Percentiles rank a stretch among this genome's conserved stretches.
phyloP scores from a whole-genome alignment of 2,888 invertebrate species.

The Callimorpha dominula region DNA sequence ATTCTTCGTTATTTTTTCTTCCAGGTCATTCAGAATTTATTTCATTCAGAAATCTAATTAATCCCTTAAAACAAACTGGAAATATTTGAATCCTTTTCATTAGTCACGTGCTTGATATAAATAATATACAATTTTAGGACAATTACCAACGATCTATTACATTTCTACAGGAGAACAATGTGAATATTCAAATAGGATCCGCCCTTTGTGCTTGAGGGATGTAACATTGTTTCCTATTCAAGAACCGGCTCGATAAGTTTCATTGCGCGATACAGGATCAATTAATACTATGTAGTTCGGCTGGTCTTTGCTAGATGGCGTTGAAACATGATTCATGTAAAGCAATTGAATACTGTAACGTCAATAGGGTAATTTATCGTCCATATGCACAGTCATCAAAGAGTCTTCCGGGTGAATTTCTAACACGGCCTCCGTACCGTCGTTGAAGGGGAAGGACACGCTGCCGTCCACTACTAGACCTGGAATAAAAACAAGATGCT shows the following conservation, averaged over 20 bases:
- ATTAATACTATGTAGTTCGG: not conserved
- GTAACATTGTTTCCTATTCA: not conserved
- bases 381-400: constrained; percentile 89
- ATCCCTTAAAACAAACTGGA: no score
- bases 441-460: constrained; percentile 97
- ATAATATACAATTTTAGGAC: no score
- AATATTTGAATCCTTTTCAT: no score
- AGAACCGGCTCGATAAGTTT: not conserved
- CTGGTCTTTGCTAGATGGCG: not conserved
- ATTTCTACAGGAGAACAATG: no score
- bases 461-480: constrained; percentile 98
- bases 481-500: constrained; percentile 47
- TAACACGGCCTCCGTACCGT: constrained; percentile 94
- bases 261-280: not conserved
- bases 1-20: no score
- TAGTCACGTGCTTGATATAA: no score
- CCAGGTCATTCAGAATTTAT: no score
- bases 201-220: not conserved
- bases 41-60: no score
- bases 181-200: no score
- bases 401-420: constrained; percentile 96
- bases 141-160: no score
- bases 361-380: constrained; percentile 71
- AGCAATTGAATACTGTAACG: not conserved
- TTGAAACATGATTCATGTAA: not conserved